Evolutionary conservation across 1,140 invertebrate genomes (phyloP).

Genomic region (Globodera rostochiensis): DNA sequence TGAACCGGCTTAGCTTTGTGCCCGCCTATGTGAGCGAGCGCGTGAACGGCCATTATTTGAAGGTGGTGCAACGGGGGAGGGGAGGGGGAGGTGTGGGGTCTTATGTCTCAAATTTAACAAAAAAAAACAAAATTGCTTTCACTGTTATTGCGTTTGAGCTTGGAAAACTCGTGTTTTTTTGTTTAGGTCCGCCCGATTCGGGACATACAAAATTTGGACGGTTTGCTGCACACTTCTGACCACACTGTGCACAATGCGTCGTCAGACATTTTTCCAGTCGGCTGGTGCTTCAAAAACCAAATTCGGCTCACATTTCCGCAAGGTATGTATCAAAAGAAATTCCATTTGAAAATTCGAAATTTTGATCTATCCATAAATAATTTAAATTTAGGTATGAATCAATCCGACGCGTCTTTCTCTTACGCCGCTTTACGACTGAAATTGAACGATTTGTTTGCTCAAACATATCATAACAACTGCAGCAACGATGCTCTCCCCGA

Average conservation of each 20-base stretch:
- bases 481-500: neutral
- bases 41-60: constrained; percentile 3
- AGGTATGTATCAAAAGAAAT: neutral
- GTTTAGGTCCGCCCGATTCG: neutral
- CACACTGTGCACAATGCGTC: neutral
- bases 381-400: neutral
- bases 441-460: neutral
- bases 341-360: too few relatives aligned
- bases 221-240: neutral
- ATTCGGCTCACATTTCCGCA: constrained; percentile 12
- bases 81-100: too few relatives aligned
- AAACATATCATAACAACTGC: neutral
- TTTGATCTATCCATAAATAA: neutral
- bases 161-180: too few relatives aligned
- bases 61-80: neutral
- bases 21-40: constrained; percentile 7
- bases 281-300: constrained; percentile 14
- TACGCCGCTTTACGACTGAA: neutral
- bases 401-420: neutral
- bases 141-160: too few relatives aligned
- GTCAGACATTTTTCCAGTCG: neutral
- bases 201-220: neutral
- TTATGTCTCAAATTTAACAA: too few relatives aligned
- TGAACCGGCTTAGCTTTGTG: constrained; percentile 5
- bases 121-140: too few relatives aligned